Evolutionary conservation across 2,797 vertebrate species (phyloP).

Genomic region (Lacerta viridis): DNA sequence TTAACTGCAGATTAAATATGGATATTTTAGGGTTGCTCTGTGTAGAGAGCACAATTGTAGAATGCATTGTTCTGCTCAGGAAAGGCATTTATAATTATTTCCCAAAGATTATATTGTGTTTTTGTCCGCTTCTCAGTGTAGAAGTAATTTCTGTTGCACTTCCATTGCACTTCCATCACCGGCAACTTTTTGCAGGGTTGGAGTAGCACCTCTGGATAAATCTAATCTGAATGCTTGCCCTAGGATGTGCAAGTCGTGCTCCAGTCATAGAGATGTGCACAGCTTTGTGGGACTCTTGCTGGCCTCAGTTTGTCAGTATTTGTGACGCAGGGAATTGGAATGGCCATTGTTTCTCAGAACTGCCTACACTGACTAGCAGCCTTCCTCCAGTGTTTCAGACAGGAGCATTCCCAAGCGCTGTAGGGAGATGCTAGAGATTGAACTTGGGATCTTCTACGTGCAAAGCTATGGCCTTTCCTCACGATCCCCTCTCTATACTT

Average conservation of each 20-base stretch:
- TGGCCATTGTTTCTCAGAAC: background rate
- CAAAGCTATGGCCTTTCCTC: background rate
- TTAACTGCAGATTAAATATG: background rate
- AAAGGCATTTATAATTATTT: background rate
- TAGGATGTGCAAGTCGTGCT: background rate
- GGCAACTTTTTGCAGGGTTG: background rate
- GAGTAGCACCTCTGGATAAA: background rate
- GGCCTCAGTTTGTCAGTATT: background rate
- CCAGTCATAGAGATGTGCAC: background rate
- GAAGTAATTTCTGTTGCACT: background rate
- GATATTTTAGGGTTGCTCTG: background rate
- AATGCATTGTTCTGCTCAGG: background rate
- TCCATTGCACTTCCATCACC: background rate
- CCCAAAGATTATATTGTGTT: background rate
- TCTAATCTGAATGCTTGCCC: background rate
- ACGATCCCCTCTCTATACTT: background rate
- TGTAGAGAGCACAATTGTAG: background rate
- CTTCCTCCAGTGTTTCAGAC: background rate
- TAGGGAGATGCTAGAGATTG: background rate
- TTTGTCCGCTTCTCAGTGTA: background rate
- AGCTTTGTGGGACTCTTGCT: background rate
- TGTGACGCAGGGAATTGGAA: background rate
- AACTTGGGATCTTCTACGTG: background rate
- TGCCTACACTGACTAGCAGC: too few relatives aligned
- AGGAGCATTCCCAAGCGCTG: background rate